Base-by-base conservation (phyloP, 2,888 invertebrate genomes). In the Apodemia duryi region DNA sequence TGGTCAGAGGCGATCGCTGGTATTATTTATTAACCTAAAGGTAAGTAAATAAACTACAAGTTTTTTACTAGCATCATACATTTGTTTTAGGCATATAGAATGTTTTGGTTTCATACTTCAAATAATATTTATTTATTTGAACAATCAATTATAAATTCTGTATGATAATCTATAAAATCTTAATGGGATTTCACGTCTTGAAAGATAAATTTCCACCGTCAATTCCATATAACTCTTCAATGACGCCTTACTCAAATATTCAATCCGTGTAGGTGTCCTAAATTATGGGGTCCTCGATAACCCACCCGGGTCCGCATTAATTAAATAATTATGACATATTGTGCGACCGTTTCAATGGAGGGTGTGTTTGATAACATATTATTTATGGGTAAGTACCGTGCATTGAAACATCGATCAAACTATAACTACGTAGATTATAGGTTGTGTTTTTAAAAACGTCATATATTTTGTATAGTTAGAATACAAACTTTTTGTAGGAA, bases 261-360 rank as follows among this genome's bases (percentile, higher is more conserved):
- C 74, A 73, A 76, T 74, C 70, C 71, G 72, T 79, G 83, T 83
- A 82, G 79, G 77, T 75, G 32, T 57, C 69, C 75, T 82, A 79
- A 87, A 81, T 86, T 86, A 88, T 85, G 80, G 76, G 82, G 80
- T 76, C 75, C 70, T 65, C 73, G 83, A 88, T 89, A 89, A 86
- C 84, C 84, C 78, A 74, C 77, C 78, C 76, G 76, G 84, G 83
- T 78, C 81, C 80, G 86, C 83, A 88, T 89, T 89, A 88, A 91
- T 90, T 90, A 88, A 89, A 87, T 89, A 90, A 90, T 91, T 90
- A 89, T 88, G 87, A 88, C 89, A 88, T 88, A 91, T 90, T 89
- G 88, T 89, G 77, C 78, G 85, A 82, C 81, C 84, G 74, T 81
- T 84, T 85, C 83, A 86, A 88, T 87, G 81, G 81, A 76, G 83